Percentiles rank a stretch among this genome's conserved stretches.
Evolutionary conservation across 2,888 invertebrate species (phyloP).

Genomic region (Alitta virens): DNA sequence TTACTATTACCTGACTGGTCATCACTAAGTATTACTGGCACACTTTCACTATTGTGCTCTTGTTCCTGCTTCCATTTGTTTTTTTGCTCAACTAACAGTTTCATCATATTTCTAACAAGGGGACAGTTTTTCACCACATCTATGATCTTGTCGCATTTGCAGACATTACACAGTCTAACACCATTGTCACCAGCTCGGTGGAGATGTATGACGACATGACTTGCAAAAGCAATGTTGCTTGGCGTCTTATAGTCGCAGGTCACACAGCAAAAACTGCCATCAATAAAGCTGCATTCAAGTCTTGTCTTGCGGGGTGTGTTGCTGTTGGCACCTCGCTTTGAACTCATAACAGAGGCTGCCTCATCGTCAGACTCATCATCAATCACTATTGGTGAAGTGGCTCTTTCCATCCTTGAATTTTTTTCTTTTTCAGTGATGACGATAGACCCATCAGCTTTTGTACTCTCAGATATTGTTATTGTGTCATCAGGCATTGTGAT

Average conservation of each 20-base stretch:
- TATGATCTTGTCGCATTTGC: background rate
- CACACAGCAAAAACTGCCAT: background rate
- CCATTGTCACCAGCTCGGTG: background rate
- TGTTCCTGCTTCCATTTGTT: background rate
- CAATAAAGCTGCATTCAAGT: background rate
- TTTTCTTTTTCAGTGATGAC: no score
- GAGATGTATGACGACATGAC: background rate
- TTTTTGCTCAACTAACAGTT: background rate
- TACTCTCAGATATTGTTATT: no score
- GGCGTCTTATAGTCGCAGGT: background rate
- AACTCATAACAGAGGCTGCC: no score
- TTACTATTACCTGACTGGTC: no score
- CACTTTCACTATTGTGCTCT: background rate
- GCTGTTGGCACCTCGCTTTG: no score
- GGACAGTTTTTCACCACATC: background rate
- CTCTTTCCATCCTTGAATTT: background rate
- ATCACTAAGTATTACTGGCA: no score
- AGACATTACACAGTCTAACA: background rate
- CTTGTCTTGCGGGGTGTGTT: background rate
- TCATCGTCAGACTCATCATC: background rate
- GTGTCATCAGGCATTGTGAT: no score
- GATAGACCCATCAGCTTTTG: no score
- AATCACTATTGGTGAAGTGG: background rate
- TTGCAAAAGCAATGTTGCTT: background rate
- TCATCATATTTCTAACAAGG: background rate